Percentiles rank a stretch among this genome's conserved stretches.
Conservation (phyloP, 2,797 vertebrate genomes). For the Ctenochaetus hawaiiensis region DNA sequence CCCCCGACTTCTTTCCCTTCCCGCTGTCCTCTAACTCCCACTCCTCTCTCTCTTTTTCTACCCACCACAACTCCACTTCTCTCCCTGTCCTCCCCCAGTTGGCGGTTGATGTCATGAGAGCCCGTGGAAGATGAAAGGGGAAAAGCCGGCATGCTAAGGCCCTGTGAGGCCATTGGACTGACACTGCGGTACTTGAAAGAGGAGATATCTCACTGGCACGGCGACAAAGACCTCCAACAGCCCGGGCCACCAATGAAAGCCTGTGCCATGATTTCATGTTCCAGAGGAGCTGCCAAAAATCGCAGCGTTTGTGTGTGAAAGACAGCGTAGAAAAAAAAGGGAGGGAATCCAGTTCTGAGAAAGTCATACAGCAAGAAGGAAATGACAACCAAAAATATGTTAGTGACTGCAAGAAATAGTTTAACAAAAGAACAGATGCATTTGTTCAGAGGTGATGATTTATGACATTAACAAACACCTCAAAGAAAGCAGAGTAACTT, state of each 20-base stretch:
- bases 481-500: slow-evolving; percentile 24
- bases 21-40: slow-evolving; percentile 40
- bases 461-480: slow-evolving; percentile 54
- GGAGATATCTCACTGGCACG: slow-evolving; percentile 75
- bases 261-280: slow-evolving; percentile 79
- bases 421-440: slow-evolving; percentile 44
- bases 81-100: slow-evolving; percentile 19
- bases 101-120: slow-evolving; percentile 78
- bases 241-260: slow-evolving; percentile 57
- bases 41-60: slow-evolving; percentile 12
- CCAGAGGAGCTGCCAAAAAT: slow-evolving; percentile 71
- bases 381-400: slow-evolving; percentile 61
- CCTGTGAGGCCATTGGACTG: slow-evolving; percentile 58
- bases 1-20: slow-evolving; percentile 32
- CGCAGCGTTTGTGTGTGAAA: slow-evolving; percentile 60
- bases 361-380: slow-evolving; percentile 53
- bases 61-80: slow-evolving; percentile 24
- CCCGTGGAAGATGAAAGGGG: slow-evolving; percentile 71
- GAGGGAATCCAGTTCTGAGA: slow-evolving; percentile 50
- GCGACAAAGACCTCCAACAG: slow-evolving; percentile 66
- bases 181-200: slow-evolving; percentile 68
- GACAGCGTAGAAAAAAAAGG: slow-evolving; percentile 34
- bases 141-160: slow-evolving; percentile 50
- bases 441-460: slow-evolving; percentile 58
- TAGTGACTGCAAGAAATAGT: slow-evolving; percentile 63